Base-by-base conservation (phyloP, 2,888 invertebrate genomes). In the Ophraella communa region DNA sequence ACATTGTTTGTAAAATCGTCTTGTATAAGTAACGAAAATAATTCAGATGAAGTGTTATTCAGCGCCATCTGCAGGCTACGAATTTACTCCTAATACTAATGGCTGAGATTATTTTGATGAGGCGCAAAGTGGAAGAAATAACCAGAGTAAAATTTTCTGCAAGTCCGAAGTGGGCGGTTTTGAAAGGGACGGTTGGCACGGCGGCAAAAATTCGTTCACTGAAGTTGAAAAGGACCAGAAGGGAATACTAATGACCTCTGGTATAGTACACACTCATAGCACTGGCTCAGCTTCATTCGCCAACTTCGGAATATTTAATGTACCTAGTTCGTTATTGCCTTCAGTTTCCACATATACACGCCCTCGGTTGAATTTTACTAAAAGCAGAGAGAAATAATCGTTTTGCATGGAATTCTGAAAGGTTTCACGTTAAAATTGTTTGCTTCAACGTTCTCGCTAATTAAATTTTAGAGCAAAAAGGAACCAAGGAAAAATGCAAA, bases 191-290 rank as follows among this genome's bases (percentile, higher is more conserved):
- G 49, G 17, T 17, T 39, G 17, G 10, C 7, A 27, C 47, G 44
- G 24, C 56, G 20, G 60, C 66, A 67, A 60, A 64, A 67, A 69
- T n/a, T 69, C 64, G 69, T 42, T 67, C 69, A 57, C 53, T 56
- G 61, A 52, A 56, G 62, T 64, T 47, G 45, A 62, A 63, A 56
- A 51, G 23, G 62, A 64, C 62, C 51, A 55, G 59, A 45, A 57
- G 56, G 64, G 69, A 67, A 69, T 69, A 69, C 69, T 69, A 69
- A 69, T 69, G 67, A 58, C 58, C 62, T 58, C 35, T 51, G 62
- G 57, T 47, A 45, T 55, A 61, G 59, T 47, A 58, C 59, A 64
- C 44, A 62, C 64, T 60, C 60, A 33, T 60, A 44, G 30, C 52
- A 51, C 39, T 18, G 39, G 63, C 63, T 60, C 51, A 60, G 57